Percentiles rank a stretch among this genome's conserved stretches.
Conservation (phyloP, 2,113 vertebrate species). For the Cynoglossus semilaevis region DNA sequence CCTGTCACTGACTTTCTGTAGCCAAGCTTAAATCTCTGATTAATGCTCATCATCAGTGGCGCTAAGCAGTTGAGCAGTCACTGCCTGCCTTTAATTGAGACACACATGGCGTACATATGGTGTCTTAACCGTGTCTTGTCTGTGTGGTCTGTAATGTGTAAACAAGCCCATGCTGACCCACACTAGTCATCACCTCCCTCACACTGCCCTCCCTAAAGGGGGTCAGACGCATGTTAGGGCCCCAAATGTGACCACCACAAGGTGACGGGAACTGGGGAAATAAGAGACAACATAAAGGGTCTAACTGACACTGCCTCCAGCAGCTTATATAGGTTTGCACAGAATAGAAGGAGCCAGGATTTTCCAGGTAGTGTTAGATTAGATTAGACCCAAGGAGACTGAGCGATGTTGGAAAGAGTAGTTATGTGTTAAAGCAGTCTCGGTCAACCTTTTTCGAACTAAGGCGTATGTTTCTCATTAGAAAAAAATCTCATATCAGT, state of each 20-base stretch:
- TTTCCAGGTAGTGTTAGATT: constrained; percentile 5
- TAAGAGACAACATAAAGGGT: constrained; percentile 4
- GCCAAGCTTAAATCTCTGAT: constrained; percentile 11
- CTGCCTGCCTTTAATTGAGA: constrained; percentile 58
- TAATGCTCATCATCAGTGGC: constrained; percentile 24
- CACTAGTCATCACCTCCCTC: constrained; percentile 63
- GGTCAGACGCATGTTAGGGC: constrained; percentile 29
- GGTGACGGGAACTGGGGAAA: constrained; percentile 32
- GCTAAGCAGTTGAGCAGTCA: constrained; percentile 45
- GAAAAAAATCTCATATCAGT: too few relatives aligned
- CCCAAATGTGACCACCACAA: constrained; percentile 33
- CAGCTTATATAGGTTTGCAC: neutral
- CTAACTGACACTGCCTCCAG: constrained; percentile 1
- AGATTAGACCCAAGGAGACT: constrained; percentile 6
- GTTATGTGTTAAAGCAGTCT: too few relatives aligned
- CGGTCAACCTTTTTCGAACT: too few relatives aligned
- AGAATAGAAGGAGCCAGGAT: neutral
- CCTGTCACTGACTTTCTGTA: constrained; percentile 10
- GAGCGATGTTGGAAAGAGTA: neutral
- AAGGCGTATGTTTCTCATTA: too few relatives aligned
- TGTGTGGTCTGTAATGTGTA: constrained; percentile 71
- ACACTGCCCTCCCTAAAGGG: constrained; percentile 35
- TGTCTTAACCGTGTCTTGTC: constrained; percentile 62
- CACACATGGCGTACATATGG: constrained; percentile 70
- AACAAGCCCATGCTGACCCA: constrained; percentile 67